A percentile compares a stretch with the other conserved stretches of the same genome.
Conservation (phyloP, 1,140 invertebrate genomes). For the Yoshiicerus persimilis region DNA sequence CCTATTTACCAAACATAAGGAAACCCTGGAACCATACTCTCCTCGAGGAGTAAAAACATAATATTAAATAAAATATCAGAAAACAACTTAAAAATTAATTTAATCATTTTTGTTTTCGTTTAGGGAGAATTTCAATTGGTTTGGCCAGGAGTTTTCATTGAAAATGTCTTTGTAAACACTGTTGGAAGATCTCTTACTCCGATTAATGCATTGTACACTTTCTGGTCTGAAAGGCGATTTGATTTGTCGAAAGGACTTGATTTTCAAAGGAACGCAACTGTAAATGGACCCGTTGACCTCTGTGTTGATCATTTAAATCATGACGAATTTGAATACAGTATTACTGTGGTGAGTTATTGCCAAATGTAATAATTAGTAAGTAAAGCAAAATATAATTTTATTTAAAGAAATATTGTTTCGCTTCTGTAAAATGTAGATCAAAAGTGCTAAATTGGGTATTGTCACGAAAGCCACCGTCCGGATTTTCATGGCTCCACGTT, state of each 20-base stretch:
- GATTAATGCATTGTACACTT: constrained; percentile 59
- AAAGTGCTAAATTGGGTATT: not conserved
- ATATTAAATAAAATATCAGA: not conserved
- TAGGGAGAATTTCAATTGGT: not conserved
- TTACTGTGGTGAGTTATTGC: constrained; percentile 32
- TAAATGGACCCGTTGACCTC: constrained; percentile 68
- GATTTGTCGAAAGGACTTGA: constrained; percentile 75
- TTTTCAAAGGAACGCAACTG: constrained; percentile 56
- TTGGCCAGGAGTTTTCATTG: not conserved
- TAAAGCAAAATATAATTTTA: too few relatives aligned
- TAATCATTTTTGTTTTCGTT: not conserved
- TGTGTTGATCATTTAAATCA: constrained; percentile 74
- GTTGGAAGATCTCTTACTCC: not conserved
- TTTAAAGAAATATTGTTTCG: not conserved
- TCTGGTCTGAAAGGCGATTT: constrained; percentile 72
- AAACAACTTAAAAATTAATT: too few relatives aligned
- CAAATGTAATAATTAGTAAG: too few relatives aligned
- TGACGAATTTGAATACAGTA: constrained; percentile 64
- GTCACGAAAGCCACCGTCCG: constrained; percentile 64
- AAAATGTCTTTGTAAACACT: not conserved
- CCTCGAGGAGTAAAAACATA: not conserved
- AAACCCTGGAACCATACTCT: not conserved
- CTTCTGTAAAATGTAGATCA: not conserved
- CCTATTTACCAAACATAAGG: not conserved
- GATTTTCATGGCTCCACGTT: constrained; percentile 73